These are phyloP conservation scores for Ennomos erosarius DNA, from an alignment of 2,888 invertebrate genomes.

Conservation along the genomic window DNA sequence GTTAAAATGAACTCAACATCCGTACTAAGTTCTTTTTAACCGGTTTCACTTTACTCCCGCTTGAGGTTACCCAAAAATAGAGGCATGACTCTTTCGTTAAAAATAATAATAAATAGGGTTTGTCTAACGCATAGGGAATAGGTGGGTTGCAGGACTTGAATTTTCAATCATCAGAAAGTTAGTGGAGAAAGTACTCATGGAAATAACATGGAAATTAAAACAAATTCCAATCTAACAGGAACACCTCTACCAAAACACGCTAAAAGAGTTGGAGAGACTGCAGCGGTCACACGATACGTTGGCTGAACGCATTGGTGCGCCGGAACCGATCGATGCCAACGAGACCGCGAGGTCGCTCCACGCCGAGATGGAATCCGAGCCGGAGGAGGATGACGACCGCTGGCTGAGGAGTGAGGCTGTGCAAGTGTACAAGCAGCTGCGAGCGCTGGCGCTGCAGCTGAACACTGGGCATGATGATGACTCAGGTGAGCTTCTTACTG, in stretches of 20 bases:
- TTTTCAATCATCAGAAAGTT: too few species aligned
- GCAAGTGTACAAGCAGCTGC: slow-evolving; percentile 89
- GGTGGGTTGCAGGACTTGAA: too few species aligned
- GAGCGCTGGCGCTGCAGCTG: slow-evolving; percentile 89
- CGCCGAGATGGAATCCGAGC: slow-evolving; percentile 95
- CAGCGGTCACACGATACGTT: slow-evolving; percentile 89
- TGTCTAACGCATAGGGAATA: too few species aligned
- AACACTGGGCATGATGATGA: slow-evolving; percentile 91
- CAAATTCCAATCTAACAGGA: slow-evolving; percentile 63
- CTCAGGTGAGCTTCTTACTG: slow-evolving; percentile 78
- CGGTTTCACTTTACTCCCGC: too few species aligned
- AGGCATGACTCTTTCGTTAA: too few species aligned
- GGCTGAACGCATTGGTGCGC: slow-evolving; percentile 88
- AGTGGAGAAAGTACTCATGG: neutral
- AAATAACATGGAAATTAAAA: neutral
- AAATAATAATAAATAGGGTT: too few species aligned
- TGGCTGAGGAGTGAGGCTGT: slow-evolving; percentile 88
- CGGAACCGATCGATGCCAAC: slow-evolving; percentile 73
- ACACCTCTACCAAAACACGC: slow-evolving; percentile 80
- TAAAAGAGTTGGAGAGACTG: slow-evolving; percentile 89
- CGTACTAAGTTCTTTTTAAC: too few species aligned
- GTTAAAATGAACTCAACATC: too few species aligned
- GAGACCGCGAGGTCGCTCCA: slow-evolving; percentile 90
- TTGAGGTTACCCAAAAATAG: too few species aligned
- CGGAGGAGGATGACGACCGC: slow-evolving; percentile 82